Base-by-base conservation (phyloP, 1,140 invertebrate genomes). In the Pteromalus puparum region DNA sequence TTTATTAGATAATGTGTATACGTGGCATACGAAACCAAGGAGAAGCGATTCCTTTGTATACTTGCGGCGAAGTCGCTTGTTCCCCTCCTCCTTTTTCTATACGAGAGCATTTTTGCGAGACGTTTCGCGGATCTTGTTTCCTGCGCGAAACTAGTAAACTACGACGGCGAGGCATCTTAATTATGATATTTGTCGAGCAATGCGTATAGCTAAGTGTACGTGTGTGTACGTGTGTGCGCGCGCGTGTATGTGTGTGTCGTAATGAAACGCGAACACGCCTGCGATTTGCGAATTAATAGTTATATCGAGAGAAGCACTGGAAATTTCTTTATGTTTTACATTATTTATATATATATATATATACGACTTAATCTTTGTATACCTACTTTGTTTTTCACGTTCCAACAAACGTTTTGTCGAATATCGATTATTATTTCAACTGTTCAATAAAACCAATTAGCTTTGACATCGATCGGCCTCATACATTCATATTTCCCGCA, bases 1-100 rank as follows among this genome's bases (percentile, higher is more conserved):
- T 78, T 76, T 83, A 83, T 82, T 82, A 82, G 38, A 78, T 78
- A 78, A 83, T 70, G 2, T 72, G 82, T 78, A 83, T 82, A 82
- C 76, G 70, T 67, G 48, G 70, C 30, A 61, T 72, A 67, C 26
- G 48, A 83, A 82, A 65, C 12, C 24, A 72, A 85, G 75, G 77
- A 30, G 30, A 48, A 80, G 68, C 61, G 61, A 75, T 77, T 83
- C 61, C 84, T 82, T 79, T 82, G 70, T 86, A 83, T 70, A 86
- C 70, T 79, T 82, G 65, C 68, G 70, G 46, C 68, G 77, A 83
- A 80, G 7, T 86, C 53, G 72, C 38, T 72, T 70, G 67, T 82
- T 67, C 65, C 76, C 46, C 67, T 81, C 26, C 74, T 77, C 46
- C 48, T 30, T 78, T 38, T 78, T 82, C 34, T 82, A 78, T 53